Evolutionary conservation across 1,140 invertebrate species (phyloP), one percentile per base, ranked within the genome.

Genomic region (Drosophila pectinifera): DNA sequence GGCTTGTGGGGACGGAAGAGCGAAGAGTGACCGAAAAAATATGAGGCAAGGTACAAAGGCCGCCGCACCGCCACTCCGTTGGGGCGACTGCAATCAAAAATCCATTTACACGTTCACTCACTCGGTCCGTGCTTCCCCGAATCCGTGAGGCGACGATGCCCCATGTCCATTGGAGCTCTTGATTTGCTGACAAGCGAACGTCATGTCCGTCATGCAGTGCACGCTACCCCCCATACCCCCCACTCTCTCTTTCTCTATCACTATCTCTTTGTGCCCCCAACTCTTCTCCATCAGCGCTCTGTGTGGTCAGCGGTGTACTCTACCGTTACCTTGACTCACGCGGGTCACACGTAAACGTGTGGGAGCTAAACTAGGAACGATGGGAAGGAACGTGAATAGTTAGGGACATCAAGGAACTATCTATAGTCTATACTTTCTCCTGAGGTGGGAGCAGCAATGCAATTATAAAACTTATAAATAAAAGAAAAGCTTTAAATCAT

Each of bases 41-140:
- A 45, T 42, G 49, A 63, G 65, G 36, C 34, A 28, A 45, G 45
- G 43, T 63, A 70, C 76, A 51, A 68, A 73, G 54, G 45, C 61
- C 20, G 69, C 83, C 76, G 83, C 67, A 53, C 63, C 24, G 62
- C 76, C 73, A n/a, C n/a, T n/a, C n/a, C n/a, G n/a, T n/a, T n/a
- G n/a, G n/a, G n/a, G n/a, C n/a, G 80, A 61, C 67, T 64, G 84
- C 80, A 88, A 88, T 88, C 79, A 83, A 88, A 86, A 88, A 70
- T 41, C 84, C 76, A 86, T 86, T 86, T 82, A 82, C 83, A 88
- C 80, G 83, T 86, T 69, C 59, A 72, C 34, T 61, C 56, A 61
- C 67, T 67, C 53, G 59, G 45, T 59, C 24, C 43, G 49, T 49
- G 53, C 41, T 54, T 49, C 38, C 53, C 38, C 59, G 10, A 48